These are phyloP conservation scores for Chymomyza fuscimana DNA, from an alignment of 2,888 invertebrate species.

Conservation along the genomic window DNA sequence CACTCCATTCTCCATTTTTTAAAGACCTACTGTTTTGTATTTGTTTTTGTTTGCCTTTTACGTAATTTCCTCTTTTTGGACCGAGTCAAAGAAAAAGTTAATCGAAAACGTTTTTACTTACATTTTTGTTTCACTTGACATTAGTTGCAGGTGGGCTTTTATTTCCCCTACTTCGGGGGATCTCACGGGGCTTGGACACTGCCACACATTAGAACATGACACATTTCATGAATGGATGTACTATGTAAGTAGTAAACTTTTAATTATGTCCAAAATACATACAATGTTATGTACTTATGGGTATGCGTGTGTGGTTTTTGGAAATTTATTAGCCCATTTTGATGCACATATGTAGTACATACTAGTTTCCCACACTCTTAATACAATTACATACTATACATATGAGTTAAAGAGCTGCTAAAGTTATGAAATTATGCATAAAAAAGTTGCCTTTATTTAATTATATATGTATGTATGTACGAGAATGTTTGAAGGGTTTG, in stretches of 20 bases:
- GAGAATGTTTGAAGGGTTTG: neutral
- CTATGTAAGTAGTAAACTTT: neutral
- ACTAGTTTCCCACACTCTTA: too few relatives aligned
- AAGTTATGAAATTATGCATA: neutral
- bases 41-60: neutral
- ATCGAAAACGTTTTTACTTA: conserved; percentile 53
- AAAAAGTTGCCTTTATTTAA: neutral
- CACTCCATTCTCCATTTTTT: neutral
- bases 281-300: neutral
- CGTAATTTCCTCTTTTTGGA: conserved; percentile 19
- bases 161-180: conserved; percentile 19
- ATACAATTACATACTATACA: too few relatives aligned
- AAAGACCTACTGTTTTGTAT: neutral
- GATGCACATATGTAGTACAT: too few relatives aligned
- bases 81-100: conserved; percentile 29
- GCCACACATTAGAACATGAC: neutral
- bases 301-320: too few relatives aligned
- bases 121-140: conserved; percentile 38
- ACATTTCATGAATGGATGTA: neutral
- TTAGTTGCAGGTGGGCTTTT: conserved; percentile 48
- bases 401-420: neutral
- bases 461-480: neutral
- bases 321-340: too few relatives aligned
- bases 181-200: conserved; percentile 4
- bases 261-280: neutral